Evolutionary conservation across 2,797 vertebrate genomes (phyloP).

Genomic region (Sebastes hubbsi): DNA sequence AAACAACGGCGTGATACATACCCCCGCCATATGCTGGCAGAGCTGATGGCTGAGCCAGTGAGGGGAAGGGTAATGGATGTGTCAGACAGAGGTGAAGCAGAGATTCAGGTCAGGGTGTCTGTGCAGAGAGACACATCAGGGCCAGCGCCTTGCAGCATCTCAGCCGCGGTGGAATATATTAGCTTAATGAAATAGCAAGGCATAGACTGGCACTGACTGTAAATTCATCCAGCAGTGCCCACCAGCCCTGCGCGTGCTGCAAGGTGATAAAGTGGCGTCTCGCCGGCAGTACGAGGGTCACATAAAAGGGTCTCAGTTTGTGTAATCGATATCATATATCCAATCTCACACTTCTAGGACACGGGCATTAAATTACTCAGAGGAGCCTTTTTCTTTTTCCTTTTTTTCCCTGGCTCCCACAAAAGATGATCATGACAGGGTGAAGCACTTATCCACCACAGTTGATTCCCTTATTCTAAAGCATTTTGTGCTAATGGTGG

Average conservation of each 20-base stretch:
- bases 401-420: not conserved
- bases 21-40: conserved; percentile 29
- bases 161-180: conserved; percentile 76
- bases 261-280: conserved; percentile 69
- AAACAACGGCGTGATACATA: conserved; percentile 42
- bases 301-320: conserved; percentile 75
- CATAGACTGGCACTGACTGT: conserved; percentile 51
- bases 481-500: conserved; percentile 46
- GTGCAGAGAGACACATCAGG: conserved; percentile 60
- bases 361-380: conserved; percentile 63
- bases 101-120: conserved; percentile 71
- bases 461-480: conserved; percentile 46
- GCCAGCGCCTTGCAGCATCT: conserved; percentile 37
- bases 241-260: conserved; percentile 33
- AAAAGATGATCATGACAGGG: conserved; percentile 55
- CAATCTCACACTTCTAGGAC: conserved; percentile 62
- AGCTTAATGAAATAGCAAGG: conserved; percentile 78
- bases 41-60: conserved; percentile 36
- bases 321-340: conserved; percentile 79
- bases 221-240: conserved; percentile 58
- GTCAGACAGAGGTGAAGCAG: conserved; percentile 49
- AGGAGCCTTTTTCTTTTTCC: conserved; percentile 18
- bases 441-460: conserved; percentile 48
- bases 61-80: conserved; percentile 49
- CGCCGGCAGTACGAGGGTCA: conserved; percentile 56